phyloP scores from a whole-genome alignment of 2,888 invertebrate species.

The Cistogaster globosa region DNA sequence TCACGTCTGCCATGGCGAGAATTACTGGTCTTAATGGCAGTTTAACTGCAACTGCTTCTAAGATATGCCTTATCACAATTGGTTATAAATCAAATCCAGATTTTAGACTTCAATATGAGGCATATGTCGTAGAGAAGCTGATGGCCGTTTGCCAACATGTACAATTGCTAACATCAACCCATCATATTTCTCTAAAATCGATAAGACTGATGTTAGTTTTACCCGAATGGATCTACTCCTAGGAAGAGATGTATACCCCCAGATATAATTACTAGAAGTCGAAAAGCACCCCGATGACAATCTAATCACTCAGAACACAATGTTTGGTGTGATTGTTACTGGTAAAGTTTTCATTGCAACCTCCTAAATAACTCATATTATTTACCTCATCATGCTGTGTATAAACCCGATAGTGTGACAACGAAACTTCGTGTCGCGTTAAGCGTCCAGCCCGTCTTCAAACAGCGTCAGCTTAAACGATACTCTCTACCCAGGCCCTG shows the following conservation, averaged over 20 bases:
- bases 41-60: too few species aligned
- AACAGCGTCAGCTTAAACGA: too few species aligned
- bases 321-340: not conserved
- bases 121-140: not conserved
- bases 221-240: not conserved
- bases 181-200: not conserved
- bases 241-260: not conserved
- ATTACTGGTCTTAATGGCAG: too few species aligned
- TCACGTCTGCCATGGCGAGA: too few species aligned
- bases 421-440: too few species aligned
- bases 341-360: not conserved
- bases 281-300: not conserved
- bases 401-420: too few species aligned
- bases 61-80: too few species aligned
- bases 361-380: not conserved
- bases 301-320: not conserved
- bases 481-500: too few species aligned
- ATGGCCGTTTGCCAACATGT: slow-evolving; percentile 5
- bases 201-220: not conserved
- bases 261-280: too few species aligned
- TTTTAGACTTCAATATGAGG: not conserved
- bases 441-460: too few species aligned
- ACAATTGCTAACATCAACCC: not conserved
- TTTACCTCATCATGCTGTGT: too few species aligned
- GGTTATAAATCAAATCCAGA: too few species aligned